phyloP scores from a whole-genome alignment of 2,113 vertebrate species.

The Notothenia rossii region DNA sequence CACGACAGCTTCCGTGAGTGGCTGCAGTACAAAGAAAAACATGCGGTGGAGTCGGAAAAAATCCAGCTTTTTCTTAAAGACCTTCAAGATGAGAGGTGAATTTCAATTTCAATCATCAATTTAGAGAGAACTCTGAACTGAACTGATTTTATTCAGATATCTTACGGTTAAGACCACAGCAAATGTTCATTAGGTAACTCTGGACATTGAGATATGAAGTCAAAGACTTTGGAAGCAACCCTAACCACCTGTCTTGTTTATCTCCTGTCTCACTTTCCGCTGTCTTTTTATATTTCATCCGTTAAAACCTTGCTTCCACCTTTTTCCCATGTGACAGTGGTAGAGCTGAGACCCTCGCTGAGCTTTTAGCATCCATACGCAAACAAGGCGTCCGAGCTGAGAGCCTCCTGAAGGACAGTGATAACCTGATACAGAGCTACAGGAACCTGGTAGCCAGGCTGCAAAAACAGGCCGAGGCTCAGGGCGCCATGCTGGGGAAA shows the following conservation, averaged over 20 bases:
- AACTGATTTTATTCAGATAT: no score
- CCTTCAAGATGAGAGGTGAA: constrained; percentile 80
- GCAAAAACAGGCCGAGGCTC: constrained; percentile 55
- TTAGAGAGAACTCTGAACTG: no score
- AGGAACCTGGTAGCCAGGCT: constrained; percentile 73
- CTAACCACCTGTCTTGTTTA: no score
- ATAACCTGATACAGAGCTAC: constrained; percentile 78
- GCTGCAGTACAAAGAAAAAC: constrained; percentile 78
- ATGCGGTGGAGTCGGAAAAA: constrained; percentile 45
- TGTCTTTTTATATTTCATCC: neutral
- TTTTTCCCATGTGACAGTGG: constrained; percentile 40
- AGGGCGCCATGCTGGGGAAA: constrained; percentile 57
- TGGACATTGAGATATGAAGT: neutral
- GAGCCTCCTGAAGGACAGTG: constrained; percentile 74
- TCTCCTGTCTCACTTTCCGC: neutral
- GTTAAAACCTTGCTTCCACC: neutral
- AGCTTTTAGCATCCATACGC: constrained; percentile 71
- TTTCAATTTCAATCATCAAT: neutral
- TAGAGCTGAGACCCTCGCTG: constrained; percentile 59
- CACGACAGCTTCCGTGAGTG: constrained; percentile 75
- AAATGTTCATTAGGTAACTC: neutral
- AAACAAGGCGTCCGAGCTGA: constrained; percentile 79
- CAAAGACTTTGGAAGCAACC: no score
- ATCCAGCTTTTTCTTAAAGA: constrained; percentile 69
- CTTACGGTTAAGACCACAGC: neutral